Conservation (phyloP, 2,888 invertebrate genomes). For the Tenthredo notha region DNA sequence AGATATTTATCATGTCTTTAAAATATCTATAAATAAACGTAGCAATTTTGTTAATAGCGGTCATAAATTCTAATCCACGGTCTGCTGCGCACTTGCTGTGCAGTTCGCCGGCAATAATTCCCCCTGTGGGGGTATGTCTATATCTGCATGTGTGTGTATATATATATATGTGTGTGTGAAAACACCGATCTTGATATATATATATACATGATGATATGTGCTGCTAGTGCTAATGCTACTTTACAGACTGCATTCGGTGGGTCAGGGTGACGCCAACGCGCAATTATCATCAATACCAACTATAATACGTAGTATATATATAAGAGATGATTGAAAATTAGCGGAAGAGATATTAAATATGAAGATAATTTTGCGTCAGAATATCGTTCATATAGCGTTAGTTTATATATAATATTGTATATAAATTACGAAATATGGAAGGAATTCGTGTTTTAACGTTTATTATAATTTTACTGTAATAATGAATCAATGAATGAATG, state of each 20-base stretch:
- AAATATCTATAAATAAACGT: slow-evolving; percentile 1
- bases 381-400: not conserved
- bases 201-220: too few species aligned
- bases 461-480: not conserved
- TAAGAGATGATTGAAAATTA: slow-evolving; percentile 9
- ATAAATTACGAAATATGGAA: too few species aligned
- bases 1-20: not conserved
- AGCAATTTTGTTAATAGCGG: slow-evolving; percentile 1
- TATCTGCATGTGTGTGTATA: not conserved
- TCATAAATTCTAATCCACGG: slow-evolving; percentile 32
- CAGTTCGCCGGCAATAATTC: not conserved
- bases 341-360: slow-evolving; percentile 17
- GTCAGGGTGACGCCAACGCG: slow-evolving; percentile 43
- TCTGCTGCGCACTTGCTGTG: slow-evolving; percentile 32
- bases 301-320: not conserved
- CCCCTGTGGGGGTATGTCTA: too few species aligned
- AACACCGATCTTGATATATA: not conserved
- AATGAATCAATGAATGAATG: too few species aligned
- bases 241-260: slow-evolving; percentile 2
- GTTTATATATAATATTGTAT: too few species aligned
- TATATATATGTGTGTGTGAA: not conserved
- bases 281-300: slow-evolving; percentile 34
- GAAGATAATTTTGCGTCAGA: not conserved
- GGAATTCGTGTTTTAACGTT: too few species aligned
- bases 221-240: not conserved